Base-by-base conservation (phyloP, 1,140 invertebrate species). In the Papilio machaon region DNA sequence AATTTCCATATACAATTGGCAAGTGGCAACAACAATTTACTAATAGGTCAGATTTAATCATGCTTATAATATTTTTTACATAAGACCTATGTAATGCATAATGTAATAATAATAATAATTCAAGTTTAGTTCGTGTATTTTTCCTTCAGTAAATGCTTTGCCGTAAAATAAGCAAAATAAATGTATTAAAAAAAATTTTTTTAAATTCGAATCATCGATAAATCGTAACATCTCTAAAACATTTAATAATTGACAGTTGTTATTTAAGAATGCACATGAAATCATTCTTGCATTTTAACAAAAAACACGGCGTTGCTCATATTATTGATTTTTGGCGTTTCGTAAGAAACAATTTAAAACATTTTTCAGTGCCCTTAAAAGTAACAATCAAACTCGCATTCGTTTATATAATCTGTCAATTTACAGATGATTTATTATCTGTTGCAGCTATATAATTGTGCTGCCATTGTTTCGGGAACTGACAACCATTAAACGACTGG, bases 201-300 rank as follows among this genome's bases (percentile, higher is more conserved):
- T 2, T 70, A 70, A 7, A 35, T 38, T 13, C 35, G 4, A 52
- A 84, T 76, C 83, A 84, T 86, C 84, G 82, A 89, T 82, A 81
- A 79, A 81, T 80, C 82, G 74, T 80, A 80, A 52, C 81, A 82
- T 83, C 74, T 80, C 78, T 78, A 80, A 52, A 54, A 73, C 80
- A 70, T 82, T 75, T 83, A 74, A 82, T 87, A 90, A 88, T 87
- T 88, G 88, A 87, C 88, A 86, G 85, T 54, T 64, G 64, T 86
- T 88, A 83, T 88, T 87, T 87, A 88, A 84, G 84, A 76, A 74
- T 46, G 38, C 35, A 79, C 73, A 47, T 75, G 82, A 83, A 81
- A 80, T 81, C 76, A 70, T 19, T 38, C 58, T 81, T 76, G 23
- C 64, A 78, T 82, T 84, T 83, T 82, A 81, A 82, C 81, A 84